These are phyloP conservation scores for Laodelphax striatellus DNA, from an alignment of 1,140 invertebrate species.

Conservation along the genomic window DNA sequence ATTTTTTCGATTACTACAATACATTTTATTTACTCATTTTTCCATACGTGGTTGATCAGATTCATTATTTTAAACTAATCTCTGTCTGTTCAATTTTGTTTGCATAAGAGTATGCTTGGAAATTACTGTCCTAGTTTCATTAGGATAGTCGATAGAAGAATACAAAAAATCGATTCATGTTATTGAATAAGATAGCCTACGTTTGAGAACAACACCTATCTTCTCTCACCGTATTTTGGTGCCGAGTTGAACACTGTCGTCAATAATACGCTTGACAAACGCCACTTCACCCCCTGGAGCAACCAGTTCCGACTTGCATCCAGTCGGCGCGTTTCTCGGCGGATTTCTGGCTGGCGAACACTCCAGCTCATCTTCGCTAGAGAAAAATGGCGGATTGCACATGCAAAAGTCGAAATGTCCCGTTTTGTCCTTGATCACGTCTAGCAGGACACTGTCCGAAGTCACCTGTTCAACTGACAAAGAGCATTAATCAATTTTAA, in stretches of 20 bases:
- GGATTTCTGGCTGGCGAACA: constrained; percentile 26
- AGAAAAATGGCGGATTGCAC: constrained; percentile 96
- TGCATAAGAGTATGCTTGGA: too few species aligned
- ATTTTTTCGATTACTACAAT: too few species aligned
- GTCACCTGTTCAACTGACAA: constrained; percentile 33
- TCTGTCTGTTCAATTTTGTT: too few species aligned
- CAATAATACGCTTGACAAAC: constrained; percentile 73
- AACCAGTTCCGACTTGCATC: constrained; percentile 59
- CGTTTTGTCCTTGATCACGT: constrained; percentile 29
- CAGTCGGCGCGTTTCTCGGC: constrained; percentile 52
- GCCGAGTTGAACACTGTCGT: constrained; percentile 57
- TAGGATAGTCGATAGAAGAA: too few species aligned
- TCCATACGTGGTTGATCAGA: too few species aligned
- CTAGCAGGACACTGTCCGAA: constrained; percentile 36
- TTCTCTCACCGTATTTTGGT: constrained; percentile 41
- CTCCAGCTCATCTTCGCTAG: constrained; percentile 47
- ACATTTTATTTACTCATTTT: too few species aligned
- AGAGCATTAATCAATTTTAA: constrained; percentile 7
- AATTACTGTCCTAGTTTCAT: too few species aligned
- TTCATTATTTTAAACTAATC: too few species aligned
- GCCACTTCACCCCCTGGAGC: constrained; percentile 74
- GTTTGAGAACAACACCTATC: too few species aligned
- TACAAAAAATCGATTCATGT: too few species aligned
- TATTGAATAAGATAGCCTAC: too few species aligned
- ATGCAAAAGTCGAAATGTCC: constrained; percentile 68